phyloP scores from a whole-genome alignment of 2,797 vertebrate genomes.

The Epinephelus coioides region DNA sequence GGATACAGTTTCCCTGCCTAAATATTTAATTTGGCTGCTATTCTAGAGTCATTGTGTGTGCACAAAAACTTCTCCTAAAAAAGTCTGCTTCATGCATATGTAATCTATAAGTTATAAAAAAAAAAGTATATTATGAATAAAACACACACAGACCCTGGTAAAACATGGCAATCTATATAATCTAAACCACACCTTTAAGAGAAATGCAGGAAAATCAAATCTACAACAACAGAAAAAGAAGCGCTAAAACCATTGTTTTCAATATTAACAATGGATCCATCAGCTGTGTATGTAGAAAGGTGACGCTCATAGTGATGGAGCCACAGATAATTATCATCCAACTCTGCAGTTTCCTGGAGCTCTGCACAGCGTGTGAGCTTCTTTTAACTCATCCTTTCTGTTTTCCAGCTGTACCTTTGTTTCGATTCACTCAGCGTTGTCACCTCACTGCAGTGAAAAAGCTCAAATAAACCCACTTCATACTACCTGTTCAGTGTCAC shows the following conservation, averaged over 20 bases:
- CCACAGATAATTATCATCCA: background rate
- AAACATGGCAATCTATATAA: background rate
- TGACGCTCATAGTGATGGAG: background rate
- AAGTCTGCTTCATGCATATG: background rate
- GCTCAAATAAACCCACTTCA: background rate
- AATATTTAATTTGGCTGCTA: background rate
- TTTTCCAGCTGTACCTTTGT: background rate
- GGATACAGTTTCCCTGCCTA: background rate
- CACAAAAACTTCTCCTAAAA: background rate
- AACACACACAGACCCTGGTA: background rate
- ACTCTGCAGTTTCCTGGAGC: background rate
- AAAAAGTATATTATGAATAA: background rate
- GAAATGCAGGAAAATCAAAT: background rate
- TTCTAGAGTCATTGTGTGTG: background rate
- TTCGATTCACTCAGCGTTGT: background rate
- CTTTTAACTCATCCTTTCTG: background rate
- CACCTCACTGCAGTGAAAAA: background rate
- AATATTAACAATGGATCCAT: background rate
- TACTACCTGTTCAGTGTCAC: too few species aligned
- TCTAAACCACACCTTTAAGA: background rate
- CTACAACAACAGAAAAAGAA: background rate
- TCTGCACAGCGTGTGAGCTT: background rate
- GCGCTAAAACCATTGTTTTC: background rate
- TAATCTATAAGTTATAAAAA: background rate
- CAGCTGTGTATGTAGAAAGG: too few species aligned